A percentile compares a stretch with the other conserved stretches of the same genome.
phyloP scores from a whole-genome alignment of 2,888 invertebrate species.

The Mamestra brassicae region DNA sequence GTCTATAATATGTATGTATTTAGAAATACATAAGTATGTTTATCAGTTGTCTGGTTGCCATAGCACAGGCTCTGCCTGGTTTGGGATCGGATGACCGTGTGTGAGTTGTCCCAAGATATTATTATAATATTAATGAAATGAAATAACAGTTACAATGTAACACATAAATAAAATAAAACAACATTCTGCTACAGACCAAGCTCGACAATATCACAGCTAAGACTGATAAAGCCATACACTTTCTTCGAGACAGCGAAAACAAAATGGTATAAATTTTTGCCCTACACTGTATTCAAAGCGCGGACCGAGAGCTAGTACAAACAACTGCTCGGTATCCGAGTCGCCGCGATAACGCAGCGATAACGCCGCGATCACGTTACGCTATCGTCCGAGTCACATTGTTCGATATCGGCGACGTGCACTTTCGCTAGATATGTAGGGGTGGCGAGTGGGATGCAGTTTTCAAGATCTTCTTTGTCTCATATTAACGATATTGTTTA shows the following conservation, averaged over 20 bases:
- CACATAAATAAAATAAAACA: constrained; percentile 7
- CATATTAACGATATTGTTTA: no score
- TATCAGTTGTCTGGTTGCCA: no score
- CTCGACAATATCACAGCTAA: constrained; percentile 20
- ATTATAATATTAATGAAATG: constrained; percentile 8
- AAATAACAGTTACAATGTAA: constrained; percentile 14
- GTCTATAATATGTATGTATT: no score
- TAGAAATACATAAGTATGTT: no score
- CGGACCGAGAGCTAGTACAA: constrained; percentile 45
- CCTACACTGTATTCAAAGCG: constrained; percentile 48
- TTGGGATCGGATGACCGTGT: no score
- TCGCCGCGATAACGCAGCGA: constrained; percentile 68
- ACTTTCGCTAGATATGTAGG: constrained; percentile 83
- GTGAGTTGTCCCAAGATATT: no score
- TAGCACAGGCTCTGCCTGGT: no score
- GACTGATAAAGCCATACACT: constrained; percentile 51
- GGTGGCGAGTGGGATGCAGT: constrained; percentile 62
- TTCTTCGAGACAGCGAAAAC: constrained; percentile 55
- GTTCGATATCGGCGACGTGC: constrained; percentile 83
- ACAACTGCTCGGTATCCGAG: constrained; percentile 62
- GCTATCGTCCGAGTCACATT: constrained; percentile 84
- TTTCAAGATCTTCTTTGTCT: constrained; percentile 11
- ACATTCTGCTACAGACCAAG: background rate
- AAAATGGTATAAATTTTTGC: constrained; percentile 56
- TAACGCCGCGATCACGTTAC: constrained; percentile 75